A percentile compares a stretch with the other conserved stretches of the same genome.
Conservation (phyloP, 2,888 invertebrate genomes). For the Bugula neritina region DNA sequence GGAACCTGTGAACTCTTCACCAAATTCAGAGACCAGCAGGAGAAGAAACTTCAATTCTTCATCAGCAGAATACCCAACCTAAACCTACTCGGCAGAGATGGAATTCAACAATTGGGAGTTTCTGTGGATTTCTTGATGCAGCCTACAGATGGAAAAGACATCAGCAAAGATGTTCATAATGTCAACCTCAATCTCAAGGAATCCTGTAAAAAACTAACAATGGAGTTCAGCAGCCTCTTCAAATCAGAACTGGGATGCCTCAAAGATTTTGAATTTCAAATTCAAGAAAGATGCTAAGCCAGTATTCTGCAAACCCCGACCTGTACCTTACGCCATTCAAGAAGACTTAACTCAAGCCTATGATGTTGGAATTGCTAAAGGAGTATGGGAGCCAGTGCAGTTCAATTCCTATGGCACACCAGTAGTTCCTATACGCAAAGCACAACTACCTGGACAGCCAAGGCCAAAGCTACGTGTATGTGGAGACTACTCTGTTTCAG, state of each 20-base stretch:
- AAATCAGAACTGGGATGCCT: not conserved
- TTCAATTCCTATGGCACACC: constrained; percentile 32
- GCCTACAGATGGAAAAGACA: no score
- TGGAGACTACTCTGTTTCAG: constrained; percentile 32
- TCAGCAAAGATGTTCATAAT: no score
- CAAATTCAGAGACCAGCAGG: no score
- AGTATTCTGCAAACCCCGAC: constrained; percentile 26
- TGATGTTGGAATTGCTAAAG: constrained; percentile 26
- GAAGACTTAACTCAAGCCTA: constrained; percentile 27
- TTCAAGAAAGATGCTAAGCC: no score
- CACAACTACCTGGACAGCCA: not conserved
- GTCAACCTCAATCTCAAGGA: no score
- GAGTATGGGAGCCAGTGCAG: constrained; percentile 27
- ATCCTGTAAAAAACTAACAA: not conserved
- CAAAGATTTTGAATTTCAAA: constrained; percentile 1
- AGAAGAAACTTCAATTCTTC: no score
- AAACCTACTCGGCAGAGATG: no score
- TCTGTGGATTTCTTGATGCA: no score
- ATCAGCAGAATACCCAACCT: no score
- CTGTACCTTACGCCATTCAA: constrained; percentile 31
- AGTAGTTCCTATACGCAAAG: constrained; percentile 31
- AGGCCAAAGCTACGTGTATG: constrained; percentile 24
- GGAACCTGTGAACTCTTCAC: no score
- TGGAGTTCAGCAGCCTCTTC: constrained; percentile 3
- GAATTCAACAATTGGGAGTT: no score